Base-by-base conservation (phyloP, 2,797 vertebrate species). In the Pempheris klunzingeri region DNA sequence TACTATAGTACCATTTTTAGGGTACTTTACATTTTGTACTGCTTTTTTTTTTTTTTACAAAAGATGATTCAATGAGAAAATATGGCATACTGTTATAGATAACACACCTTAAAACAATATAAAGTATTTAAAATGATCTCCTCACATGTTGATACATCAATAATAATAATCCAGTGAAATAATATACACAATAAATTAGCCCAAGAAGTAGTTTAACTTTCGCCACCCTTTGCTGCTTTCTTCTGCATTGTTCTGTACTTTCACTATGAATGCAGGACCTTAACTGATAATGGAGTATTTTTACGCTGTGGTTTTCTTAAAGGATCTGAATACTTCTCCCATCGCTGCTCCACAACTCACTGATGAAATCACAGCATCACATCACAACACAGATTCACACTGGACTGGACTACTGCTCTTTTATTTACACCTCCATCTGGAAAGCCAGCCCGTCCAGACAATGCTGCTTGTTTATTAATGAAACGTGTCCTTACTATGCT, bases 341-440 rank as follows among this genome's bases (percentile, higher is more conserved):
- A 9, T 6, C 3, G 4, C 60, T 73, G 52, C 34, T 78, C 43
- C 20, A 72, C 38, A 68, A 12, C 54, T 57, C 49, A 65, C 41
- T 30, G 17, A 34, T 74, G 66, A 82, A 61, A 60, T 10, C 49
- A 74, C 59, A 82, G 64, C 71, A 75, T 90, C 68, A n/a, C n/a
- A 75, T 57, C 17, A 1, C 66, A 68, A 65, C 46, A 53, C 71
- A 82, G 59, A 76, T 71, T 82, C 61, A 79, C 74, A n/a, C n/a
- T n/a, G 62, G 28, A 80, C 28, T 1, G 30, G 59, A 85, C 65
- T 61, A 63, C 64, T 76, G 7, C 59, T 92, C 62, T 87, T 90
- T 91, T 90, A 92, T 93, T 93, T 87, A 91, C 39, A 59, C 43
- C 61, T 78, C 81, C 90, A 91, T 88, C 87, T 90, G 90, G 82